Conservation (phyloP, 2,888 invertebrate species). For the Acanthosepion esculentum region DNA sequence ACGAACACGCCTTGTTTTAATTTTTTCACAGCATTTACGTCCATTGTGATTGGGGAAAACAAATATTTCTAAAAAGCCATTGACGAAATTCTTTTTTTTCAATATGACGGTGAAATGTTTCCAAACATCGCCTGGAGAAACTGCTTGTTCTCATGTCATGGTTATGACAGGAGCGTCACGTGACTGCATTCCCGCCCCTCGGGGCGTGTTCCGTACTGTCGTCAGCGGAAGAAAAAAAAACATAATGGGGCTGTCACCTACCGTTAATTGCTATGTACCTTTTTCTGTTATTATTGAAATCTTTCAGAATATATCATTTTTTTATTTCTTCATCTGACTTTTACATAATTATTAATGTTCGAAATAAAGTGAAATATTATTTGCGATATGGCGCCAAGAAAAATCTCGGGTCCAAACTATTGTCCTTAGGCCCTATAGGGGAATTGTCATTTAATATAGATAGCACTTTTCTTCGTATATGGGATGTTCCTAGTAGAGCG, state of each 20-base stretch:
- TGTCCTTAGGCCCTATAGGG: too few species aligned
- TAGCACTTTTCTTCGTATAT: too few species aligned
- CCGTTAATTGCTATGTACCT: neutral
- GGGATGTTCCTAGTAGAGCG: too few species aligned
- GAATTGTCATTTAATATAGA: too few species aligned
- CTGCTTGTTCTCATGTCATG: conserved; percentile 9
- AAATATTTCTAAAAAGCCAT: neutral
- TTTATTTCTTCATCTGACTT: neutral
- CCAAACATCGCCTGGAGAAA: neutral
- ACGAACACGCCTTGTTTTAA: neutral
- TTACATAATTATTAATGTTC: neutral
- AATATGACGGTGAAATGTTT: neutral
- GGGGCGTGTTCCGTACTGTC: neutral
- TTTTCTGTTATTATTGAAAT: neutral
- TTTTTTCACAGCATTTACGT: neutral
- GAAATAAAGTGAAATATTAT: neutral
- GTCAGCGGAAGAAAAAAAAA: neutral
- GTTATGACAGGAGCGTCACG: neutral
- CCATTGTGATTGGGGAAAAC: neutral
- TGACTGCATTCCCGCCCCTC: neutral
- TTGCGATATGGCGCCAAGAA: neutral
- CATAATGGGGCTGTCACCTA: conserved; percentile 6
- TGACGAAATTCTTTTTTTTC: neutral
- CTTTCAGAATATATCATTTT: neutral
- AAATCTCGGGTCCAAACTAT: neutral